Base-by-base conservation (phyloP, 2,113 vertebrate genomes). In the Nematolebias whitei region DNA sequence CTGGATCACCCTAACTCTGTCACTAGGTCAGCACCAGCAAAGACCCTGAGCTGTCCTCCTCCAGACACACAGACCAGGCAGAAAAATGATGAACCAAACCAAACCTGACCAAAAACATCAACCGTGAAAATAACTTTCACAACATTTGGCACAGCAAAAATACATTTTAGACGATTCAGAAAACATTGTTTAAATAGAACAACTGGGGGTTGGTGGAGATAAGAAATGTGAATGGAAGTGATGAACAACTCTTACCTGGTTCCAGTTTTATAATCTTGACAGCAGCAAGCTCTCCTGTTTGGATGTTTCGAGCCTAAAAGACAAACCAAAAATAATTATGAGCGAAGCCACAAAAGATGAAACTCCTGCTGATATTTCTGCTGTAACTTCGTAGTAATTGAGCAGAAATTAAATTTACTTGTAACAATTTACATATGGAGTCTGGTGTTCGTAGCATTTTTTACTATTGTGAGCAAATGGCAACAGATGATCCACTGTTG, bases 251-350 rank as follows among this genome's bases (percentile, higher is more conserved):
- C 95, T 94, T 93, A 99, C 98, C 97, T 88, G 95, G 95, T 83
- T 99, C 98, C 91, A 99, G 87, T 83, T 99, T 99, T 80, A 99
- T 99, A 80, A 99, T 97, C 93, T 99, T 99, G 73, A 99, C 96
- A 77, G 98, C 98, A 79, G 96, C 97, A 73, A 98, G 91, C 68
- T 97, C 97, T 85, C 97, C 96, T 0, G 95, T 98, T 62, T 96
- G 93, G 73, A 98, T 89, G 87, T 98, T 98, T 87, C 96, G 94
- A 79, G 98, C 98, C 98, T 99, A 92, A 90, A 92, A 85, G 70
- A 87, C 32, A 86, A 15, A 74, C 64, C 16, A 52, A 13, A n/a
- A 20, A 51, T 3, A 22, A 50, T 12, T 39, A 15, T 51, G 11
- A 73, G 22, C 0, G 16, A 29, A 26, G 4, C 39, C 16, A 58